Conservation (phyloP, 2,113 vertebrate genomes). For the Hypocryptadius cinnamomeus region DNA sequence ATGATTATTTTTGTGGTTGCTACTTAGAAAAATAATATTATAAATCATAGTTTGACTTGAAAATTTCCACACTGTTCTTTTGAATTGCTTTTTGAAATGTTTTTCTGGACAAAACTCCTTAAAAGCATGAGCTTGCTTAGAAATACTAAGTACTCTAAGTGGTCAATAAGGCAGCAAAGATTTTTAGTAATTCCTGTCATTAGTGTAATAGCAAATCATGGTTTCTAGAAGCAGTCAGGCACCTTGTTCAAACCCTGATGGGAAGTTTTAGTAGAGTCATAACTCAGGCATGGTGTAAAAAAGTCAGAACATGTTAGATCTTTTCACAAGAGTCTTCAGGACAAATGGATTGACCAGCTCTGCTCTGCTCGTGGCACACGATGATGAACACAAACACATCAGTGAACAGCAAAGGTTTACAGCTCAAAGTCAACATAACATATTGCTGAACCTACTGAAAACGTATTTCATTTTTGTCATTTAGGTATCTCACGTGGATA, state of each 20-base stretch:
- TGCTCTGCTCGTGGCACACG: not conserved
- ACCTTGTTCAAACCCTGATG: slow-evolving; percentile 28
- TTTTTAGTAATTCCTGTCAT: slow-evolving; percentile 61
- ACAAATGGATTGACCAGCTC: not conserved
- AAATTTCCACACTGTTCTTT: slow-evolving; percentile 54
- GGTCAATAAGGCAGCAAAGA: slow-evolving; percentile 49
- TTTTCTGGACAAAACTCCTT: slow-evolving; percentile 32
- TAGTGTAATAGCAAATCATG: slow-evolving; percentile 60
- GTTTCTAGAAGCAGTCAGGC: slow-evolving; percentile 30
- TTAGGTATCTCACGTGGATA: not conserved
- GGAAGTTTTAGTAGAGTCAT: slow-evolving; percentile 23
- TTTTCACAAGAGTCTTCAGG: not conserved
- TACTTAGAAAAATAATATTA: slow-evolving; percentile 62
- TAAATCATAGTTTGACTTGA: slow-evolving; percentile 60
- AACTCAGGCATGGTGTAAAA: slow-evolving; percentile 15
- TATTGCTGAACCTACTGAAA: not conserved
- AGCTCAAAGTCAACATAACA: not conserved
- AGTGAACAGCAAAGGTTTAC: not conserved
- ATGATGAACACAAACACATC: not conserved
- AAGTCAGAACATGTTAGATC: slow-evolving; percentile 12
- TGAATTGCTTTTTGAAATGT: slow-evolving; percentile 39
- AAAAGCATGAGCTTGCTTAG: slow-evolving; percentile 26
- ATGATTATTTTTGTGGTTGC: slow-evolving; percentile 55
- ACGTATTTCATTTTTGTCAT: not conserved
- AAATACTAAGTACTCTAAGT: slow-evolving; percentile 44